phyloP scores from a whole-genome alignment of 2,888 invertebrate species.

The Idaea aversata region DNA sequence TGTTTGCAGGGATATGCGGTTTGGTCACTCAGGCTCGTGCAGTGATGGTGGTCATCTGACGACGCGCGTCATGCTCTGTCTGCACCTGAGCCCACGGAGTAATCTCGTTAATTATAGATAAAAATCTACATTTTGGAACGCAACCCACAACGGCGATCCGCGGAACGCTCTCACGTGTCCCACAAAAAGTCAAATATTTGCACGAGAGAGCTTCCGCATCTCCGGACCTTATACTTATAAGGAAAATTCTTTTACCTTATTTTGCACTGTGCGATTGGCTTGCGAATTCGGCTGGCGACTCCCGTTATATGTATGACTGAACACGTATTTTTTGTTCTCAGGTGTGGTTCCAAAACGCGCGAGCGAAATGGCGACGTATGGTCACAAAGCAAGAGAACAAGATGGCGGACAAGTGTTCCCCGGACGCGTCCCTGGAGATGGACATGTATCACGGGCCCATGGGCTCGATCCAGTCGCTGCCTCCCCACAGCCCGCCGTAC shows the following conservation, averaged over 20 bases:
- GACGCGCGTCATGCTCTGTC: constrained; percentile 44
- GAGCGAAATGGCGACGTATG: constrained; percentile 96
- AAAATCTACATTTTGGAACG: constrained; percentile 54
- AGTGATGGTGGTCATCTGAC: constrained; percentile 18
- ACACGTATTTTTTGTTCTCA: constrained; percentile 77
- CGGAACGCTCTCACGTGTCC: constrained; percentile 53
- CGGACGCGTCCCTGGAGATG: constrained; percentile 82
- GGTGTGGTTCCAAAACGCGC: constrained; percentile 98
- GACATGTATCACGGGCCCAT: constrained; percentile 83
- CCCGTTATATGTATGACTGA: background rate
- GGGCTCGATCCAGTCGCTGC: constrained; percentile 83
- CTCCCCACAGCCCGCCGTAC: constrained; percentile 86
- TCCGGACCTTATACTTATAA: background rate
- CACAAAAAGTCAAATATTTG: constrained; percentile 44
- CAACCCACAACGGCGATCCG: constrained; percentile 46
- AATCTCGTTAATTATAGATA: constrained; percentile 65
- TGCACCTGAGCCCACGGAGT: constrained; percentile 29
- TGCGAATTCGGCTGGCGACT: background rate
- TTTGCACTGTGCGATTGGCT: background rate
- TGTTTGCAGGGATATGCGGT: background rate
- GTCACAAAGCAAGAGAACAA: constrained; percentile 90
- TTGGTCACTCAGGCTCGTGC: background rate
- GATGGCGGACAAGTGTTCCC: constrained; percentile 85
- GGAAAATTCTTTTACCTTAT: background rate
- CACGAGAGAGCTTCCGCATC: constrained; percentile 31